Evolutionary conservation across 2,113 vertebrate genomes (phyloP), one percentile per base, ranked within the genome.

Genomic region (Taurulus bubalis): DNA sequence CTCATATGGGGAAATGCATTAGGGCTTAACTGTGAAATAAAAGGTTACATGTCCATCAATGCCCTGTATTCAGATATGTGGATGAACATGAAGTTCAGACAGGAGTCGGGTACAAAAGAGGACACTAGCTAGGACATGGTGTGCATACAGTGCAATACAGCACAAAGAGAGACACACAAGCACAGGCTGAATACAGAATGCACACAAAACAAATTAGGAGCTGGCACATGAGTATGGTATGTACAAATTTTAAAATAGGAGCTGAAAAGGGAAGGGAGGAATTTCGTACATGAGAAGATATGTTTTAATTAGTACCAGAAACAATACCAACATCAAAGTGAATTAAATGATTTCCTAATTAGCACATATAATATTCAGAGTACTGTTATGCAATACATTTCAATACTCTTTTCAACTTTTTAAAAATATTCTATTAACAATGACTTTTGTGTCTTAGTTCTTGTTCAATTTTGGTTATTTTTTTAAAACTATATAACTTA

Each of bases 141-240:
- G 87, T 88, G 28, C 87, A 68, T 49, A 38, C 14, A 77, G 20
- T 6, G 22, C 55, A 75, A 49, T 18, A 30, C 58, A 64, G 38
- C 66, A 87, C 75, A 82, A 85, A 83, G 77, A 79, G 70, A 72
- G 15, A 24, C 45, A 63, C 45, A 62, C 62, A 73, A 14, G 34
- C 53, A 70, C 20, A 73, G 32, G 66, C 68, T 59, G 64, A 77
- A 66, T 20, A 55, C 28, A 71, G 20, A 62, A 71, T 42, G 64
- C 38, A 59, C 59, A 65, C 51, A 80, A 71, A 67, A 47, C 72
- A 58, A 85, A 87, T 65, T 73, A 76, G 64, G 53, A 55, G 79
- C 72, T 76, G 69, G 87, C 14, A 73, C 62, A 82, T 65, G 28
- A 77, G 47, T 0, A 78, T 85, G 78, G 73, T 40, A 84, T 79